A percentile compares a stretch with the other conserved stretches of the same genome.
These are phyloP conservation scores for Ectemnius cavifrons DNA, from an alignment of 2,888 invertebrate genomes.

Conservation along the genomic window DNA sequence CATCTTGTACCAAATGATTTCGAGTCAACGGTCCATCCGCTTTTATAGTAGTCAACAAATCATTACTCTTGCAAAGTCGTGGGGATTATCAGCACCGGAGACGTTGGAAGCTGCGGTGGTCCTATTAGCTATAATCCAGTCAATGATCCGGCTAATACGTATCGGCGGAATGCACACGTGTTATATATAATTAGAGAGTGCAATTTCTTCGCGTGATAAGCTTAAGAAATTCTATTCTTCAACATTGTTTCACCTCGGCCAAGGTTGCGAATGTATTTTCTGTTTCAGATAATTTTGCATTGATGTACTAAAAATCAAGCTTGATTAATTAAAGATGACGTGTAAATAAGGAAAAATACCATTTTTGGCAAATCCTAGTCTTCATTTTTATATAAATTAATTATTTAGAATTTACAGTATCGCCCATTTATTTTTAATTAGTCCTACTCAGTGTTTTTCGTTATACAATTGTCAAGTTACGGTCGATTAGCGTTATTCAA, in stretches of 20 bases:
- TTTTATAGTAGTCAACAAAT: constrained; percentile 60
- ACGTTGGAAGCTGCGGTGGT: constrained; percentile 30
- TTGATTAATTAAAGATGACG: background rate
- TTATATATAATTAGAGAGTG: constrained; percentile 60
- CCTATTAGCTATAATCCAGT: constrained; percentile 31
- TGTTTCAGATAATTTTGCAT: background rate
- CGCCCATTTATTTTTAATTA: background rate
- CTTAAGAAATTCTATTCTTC: constrained; percentile 58
- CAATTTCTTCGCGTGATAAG: constrained; percentile 31
- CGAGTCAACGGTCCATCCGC: constrained; percentile 7
- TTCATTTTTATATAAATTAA: no score
- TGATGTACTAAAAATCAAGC: no score
- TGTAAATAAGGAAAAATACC: background rate
- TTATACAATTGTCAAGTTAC: constrained; percentile 6
- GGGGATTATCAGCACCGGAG: constrained; percentile 42
- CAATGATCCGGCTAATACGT: constrained; percentile 50
- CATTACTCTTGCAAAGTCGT: constrained; percentile 61
- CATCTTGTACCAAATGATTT: constrained; percentile 60
- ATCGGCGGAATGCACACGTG: constrained; percentile 60
- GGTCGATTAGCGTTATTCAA: background rate
- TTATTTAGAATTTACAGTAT: no score
- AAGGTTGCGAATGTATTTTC: background rate
- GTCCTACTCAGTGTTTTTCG: background rate
- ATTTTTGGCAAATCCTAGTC: no score
- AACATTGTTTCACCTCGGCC: background rate